A percentile compares a stretch with the other conserved stretches of the same genome.
These are phyloP conservation scores for Halocynthia aurantium DNA, from an alignment of 23 tunicate genomes.

Conservation along the genomic window DNA sequence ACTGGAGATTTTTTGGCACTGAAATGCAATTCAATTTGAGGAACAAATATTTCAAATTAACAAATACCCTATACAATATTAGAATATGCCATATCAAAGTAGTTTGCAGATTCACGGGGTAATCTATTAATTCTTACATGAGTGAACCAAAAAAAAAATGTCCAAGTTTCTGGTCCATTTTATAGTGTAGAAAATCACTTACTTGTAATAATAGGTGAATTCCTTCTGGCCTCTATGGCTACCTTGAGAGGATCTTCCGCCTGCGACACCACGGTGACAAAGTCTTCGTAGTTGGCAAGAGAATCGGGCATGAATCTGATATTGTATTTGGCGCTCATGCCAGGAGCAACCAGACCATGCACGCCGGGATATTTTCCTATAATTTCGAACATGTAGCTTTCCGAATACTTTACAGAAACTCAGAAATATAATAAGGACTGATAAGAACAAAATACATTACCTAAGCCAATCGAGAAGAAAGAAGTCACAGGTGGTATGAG, in stretches of 20 bases:
- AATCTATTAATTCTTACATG: too few species aligned
- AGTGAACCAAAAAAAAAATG: too few species aligned
- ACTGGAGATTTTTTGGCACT: conserved; percentile 51
- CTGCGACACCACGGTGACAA: conserved; percentile 58
- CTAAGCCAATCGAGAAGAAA: conserved; percentile 72
- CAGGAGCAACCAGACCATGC: conserved; percentile 83
- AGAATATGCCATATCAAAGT: too few species aligned
- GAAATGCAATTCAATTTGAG: not conserved
- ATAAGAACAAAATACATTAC: conserved; percentile 14
- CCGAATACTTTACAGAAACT: too few species aligned
- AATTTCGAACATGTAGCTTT: not conserved
- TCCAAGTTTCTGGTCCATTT: too few species aligned
- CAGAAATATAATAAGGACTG: not conserved
- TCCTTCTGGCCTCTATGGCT: conserved; percentile 32
- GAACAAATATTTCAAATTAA: not conserved
- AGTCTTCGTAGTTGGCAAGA: conserved; percentile 56
- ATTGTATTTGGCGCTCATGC: conserved; percentile 60
- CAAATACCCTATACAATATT: too few species aligned
- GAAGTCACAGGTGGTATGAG: conserved; percentile 79
- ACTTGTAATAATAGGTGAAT: conserved; percentile 65
- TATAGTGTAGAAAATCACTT: not conserved
- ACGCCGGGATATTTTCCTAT: conserved; percentile 84
- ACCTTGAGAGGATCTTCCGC: conserved; percentile 45
- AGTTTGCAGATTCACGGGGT: too few species aligned
- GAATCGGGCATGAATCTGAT: conserved; percentile 96